Percentiles rank a stretch among this genome's conserved stretches.
phyloP scores from a whole-genome alignment of 35 echinoderm and acorn worm species.

The Holothuria glaberrima region DNA sequence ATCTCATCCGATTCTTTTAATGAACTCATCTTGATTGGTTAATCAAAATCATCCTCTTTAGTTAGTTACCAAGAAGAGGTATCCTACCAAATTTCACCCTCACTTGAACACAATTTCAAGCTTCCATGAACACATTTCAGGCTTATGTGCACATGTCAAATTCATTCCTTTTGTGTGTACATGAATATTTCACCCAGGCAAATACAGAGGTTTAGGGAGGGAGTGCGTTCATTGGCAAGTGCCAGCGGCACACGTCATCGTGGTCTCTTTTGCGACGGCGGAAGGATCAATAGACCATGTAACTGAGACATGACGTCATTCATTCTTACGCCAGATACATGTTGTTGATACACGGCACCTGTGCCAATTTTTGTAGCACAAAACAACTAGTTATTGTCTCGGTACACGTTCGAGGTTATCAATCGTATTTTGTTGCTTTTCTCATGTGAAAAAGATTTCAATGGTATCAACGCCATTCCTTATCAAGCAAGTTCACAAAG shows the following conservation, averaged over 20 bases:
- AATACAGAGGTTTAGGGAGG: neutral
- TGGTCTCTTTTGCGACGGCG: neutral
- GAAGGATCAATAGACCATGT: neutral
- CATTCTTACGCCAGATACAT: neutral
- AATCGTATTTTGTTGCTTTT: too few species aligned
- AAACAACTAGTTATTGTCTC: too few species aligned
- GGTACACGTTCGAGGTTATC: too few species aligned
- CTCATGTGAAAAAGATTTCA: too few species aligned
- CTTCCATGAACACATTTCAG: constrained; percentile 39
- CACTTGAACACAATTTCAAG: constrained; percentile 64
- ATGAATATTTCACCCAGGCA: constrained; percentile 21
- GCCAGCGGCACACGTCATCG: too few species aligned
- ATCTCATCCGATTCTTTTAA: constrained; percentile 17
- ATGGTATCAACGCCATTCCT: too few species aligned
- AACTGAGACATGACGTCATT: constrained; percentile 4
- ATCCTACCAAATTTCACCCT: constrained; percentile 47
- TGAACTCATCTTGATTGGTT: constrained; percentile 32
- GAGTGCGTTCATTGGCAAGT: too few species aligned
- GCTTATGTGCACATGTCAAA: constrained; percentile 55
- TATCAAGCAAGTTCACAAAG: too few species aligned
- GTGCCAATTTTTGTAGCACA: too few species aligned
- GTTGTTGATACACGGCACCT: too few species aligned
- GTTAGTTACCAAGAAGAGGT: constrained; percentile 2
- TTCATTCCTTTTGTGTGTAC: constrained; percentile 34
- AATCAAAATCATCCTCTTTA: constrained; percentile 31